phyloP scores from a whole-genome alignment of 1,140 invertebrate species.

The Glomeris maerens region DNA sequence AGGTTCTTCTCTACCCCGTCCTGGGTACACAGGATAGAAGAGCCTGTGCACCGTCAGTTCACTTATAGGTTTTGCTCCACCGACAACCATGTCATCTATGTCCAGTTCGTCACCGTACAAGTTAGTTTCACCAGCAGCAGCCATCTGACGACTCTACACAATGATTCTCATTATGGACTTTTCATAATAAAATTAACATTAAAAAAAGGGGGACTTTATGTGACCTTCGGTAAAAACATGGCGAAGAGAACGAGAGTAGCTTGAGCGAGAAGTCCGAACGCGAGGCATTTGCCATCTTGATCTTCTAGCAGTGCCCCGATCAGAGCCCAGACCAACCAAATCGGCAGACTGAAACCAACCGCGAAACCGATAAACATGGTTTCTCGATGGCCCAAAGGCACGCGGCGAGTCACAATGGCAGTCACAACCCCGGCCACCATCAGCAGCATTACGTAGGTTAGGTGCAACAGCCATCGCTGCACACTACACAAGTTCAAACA shows the following conservation, averaged over 20 bases:
- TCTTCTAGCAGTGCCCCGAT: conserved; percentile 44
- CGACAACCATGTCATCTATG: background rate
- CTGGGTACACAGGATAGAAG: conserved; percentile 11
- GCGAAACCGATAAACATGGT: conserved; percentile 75
- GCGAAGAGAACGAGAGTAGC: conserved; percentile 69
- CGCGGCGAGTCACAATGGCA: conserved; percentile 64
- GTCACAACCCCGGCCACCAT: conserved; percentile 68
- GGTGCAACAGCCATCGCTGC: conserved; percentile 44
- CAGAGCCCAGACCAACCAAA: conserved; percentile 70
- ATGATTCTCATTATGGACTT: background rate
- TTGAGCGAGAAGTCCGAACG: conserved; percentile 68
- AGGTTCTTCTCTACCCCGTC: background rate
- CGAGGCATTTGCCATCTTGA: conserved; percentile 57
- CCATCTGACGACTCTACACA: conserved; percentile 55
- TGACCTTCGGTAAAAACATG: conserved; percentile 77
- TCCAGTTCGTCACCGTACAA: conserved; percentile 9
- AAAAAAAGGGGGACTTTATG: background rate
- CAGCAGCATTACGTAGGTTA: conserved; percentile 66
- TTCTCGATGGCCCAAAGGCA: conserved; percentile 81
- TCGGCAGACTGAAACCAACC: conserved; percentile 62
- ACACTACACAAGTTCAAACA: conserved; percentile 20
- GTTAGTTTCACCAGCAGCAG: conserved; percentile 57
- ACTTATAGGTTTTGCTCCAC: conserved; percentile 7
- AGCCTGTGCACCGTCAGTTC: conserved; percentile 12
- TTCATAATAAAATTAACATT: background rate